Base-by-base conservation (phyloP, 2,113 vertebrate species). In the Pluvialis apricaria region DNA sequence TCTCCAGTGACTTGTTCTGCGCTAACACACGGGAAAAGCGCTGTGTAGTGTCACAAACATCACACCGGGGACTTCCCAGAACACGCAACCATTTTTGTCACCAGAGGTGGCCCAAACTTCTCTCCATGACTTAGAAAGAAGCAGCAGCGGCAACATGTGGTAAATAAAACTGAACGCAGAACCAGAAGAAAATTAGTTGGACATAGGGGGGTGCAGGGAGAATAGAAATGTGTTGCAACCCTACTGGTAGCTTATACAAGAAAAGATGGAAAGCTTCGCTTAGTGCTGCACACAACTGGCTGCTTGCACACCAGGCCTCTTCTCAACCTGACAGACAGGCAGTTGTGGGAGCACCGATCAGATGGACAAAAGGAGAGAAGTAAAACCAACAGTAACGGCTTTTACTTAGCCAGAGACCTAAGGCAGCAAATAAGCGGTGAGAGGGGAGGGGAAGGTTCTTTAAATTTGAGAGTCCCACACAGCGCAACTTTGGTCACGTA, bases 11-110 rank as follows among this genome's bases (percentile, higher is more conserved):
- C 38, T 8, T 0, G 1, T 77, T 72, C 36, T 55, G 45, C 34
- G 42, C 45, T 19, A 22, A 28, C 72, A 28, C 52, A 9, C 0
- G 0, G 26, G 34, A 45, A 31, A 54, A 68, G 24, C 0, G 0
- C 20, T 25, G 17, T 14, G 42, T 15, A 76, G 38, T 26, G 49
- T 55, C 90, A 79, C 11, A 32, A 90, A 62, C 79, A 72, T 42
- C 57, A 62, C 40, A 15, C 40, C 36, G 12, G 34, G 60, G 47
- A 28, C 55, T n/a, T 55, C 57, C 65, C 47, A 61, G 34, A 65
- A 29, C 4, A 29, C 4, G 47, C 57, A 57, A 38, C 52, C 22
- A 54, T 32, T 72, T 3, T 9, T 11, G 40, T 45, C 70, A 84
- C 40, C 40, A 61, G 66, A 51, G n/a, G 55, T 31, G 38, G 64